Conservation (phyloP, 2,797 vertebrate genomes). For the Gila robusta region DNA sequence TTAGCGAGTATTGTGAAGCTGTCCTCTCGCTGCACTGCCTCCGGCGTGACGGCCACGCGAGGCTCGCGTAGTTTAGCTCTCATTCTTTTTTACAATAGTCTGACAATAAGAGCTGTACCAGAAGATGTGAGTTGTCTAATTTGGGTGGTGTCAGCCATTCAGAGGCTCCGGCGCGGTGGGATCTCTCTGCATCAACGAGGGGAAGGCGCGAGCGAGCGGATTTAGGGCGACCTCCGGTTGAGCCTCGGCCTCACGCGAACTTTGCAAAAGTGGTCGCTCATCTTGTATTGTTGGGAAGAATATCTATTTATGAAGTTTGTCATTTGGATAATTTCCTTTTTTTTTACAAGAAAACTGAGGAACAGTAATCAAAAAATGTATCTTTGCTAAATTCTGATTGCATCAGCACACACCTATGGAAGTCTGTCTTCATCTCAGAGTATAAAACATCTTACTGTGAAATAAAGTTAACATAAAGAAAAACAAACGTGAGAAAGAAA, state of each 20-base stretch:
- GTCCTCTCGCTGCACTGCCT: conserved; percentile 88
- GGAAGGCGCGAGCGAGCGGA: conserved; percentile 82
- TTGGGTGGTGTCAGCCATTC: conserved; percentile 82
- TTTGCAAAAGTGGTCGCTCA: conserved; percentile 13
- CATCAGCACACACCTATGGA: neutral
- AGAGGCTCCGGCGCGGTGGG: conserved; percentile 78
- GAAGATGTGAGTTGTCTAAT: conserved; percentile 84
- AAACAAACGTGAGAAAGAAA: neutral
- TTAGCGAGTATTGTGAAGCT: conserved; percentile 94
- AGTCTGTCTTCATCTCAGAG: neutral
- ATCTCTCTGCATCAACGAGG: conserved; percentile 80
- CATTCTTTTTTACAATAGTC: conserved; percentile 84
- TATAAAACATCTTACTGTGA: neutral
- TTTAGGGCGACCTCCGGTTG: conserved; percentile 81
- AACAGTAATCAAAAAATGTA: neutral
- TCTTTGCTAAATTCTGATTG: neutral
- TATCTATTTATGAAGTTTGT: conserved; percentile 3
- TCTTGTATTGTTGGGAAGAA: conserved; percentile 31
- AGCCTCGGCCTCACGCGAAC: conserved; percentile 40
- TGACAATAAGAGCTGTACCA: conserved; percentile 83
- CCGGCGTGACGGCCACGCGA: conserved; percentile 90
- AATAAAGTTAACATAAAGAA: neutral
- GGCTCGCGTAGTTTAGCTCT: conserved; percentile 86
- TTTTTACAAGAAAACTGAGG: neutral
- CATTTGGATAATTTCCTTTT: neutral